Conservation (phyloP, 2,797 vertebrate species). For the Psittacula echo region DNA sequence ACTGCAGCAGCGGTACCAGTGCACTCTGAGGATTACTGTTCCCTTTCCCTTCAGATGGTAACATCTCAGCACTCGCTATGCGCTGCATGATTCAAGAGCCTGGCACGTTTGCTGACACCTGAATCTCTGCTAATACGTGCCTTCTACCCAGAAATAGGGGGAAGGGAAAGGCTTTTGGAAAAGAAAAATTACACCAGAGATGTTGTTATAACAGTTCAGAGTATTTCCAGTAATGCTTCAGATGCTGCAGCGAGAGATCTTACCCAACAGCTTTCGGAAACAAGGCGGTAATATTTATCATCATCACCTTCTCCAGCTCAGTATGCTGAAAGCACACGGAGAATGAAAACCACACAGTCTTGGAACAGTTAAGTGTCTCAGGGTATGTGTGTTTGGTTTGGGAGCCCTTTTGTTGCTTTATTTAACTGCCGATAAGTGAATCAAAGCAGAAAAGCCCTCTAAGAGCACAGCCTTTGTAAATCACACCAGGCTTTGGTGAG, state of each 20-base stretch:
- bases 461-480: not conserved
- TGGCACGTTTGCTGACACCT: not conserved
- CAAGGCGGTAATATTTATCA: slow-evolving; percentile 17
- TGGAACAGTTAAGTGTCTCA: not conserved
- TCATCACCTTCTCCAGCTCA: slow-evolving; percentile 22
- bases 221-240: slow-evolving; percentile 44
- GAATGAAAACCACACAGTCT: not conserved
- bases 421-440: not conserved
- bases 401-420: not conserved
- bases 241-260: slow-evolving; percentile 24
- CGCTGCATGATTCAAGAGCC: not conserved
- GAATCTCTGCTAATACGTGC: not conserved
- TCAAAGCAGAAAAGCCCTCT: not conserved
- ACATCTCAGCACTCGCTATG: not conserved
- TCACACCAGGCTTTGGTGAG: not conserved
- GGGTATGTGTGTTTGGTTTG: not conserved
- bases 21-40: not conserved
- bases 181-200: not conserved
- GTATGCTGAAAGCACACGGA: not conserved
- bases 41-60: not conserved
- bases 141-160: not conserved
- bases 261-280: slow-evolving; percentile 38
- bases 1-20: not conserved
- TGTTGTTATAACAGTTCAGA: slow-evolving; percentile 40
- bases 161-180: slow-evolving; percentile 17